Base-by-base conservation (phyloP, 2,888 invertebrate genomes). In the Ceraclea dissimilis region DNA sequence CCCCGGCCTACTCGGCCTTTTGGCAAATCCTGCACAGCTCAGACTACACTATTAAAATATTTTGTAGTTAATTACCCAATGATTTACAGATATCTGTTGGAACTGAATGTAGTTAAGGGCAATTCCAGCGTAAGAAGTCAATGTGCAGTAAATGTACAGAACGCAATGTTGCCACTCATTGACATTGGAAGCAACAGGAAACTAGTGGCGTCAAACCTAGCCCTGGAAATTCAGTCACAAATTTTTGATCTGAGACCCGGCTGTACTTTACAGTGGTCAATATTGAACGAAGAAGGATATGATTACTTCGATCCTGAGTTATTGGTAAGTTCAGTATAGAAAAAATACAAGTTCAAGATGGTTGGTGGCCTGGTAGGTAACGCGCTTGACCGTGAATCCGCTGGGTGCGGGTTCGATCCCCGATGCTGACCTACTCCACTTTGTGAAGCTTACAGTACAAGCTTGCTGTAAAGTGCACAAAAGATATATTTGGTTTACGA, bases 111-210 rank as follows among this genome's bases (percentile, higher is more conserved):
- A 2, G 33, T 43, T 8, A 59, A 57, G 47, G 59, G 57, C 5
- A 52, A 51, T 21, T 31, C 55, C 6, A 57, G 51, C 22, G 49
- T 53, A 13, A 53, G 56, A 2, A 51, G 34, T 19, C 52, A 52
- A 21, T 44, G 39, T 13, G 19, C 19, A 18, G 47, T 59, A 10
- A 53, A 53, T 13, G 57, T 49, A 16, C 50, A 56, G 22, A 49
- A 53, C 21, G 59, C 49, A 1, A 61, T 61, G 61, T 43, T 61
- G n/a, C 61, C 61, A 2, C 19, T 44, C 2, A 59, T 61, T 21
- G 61, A 59, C 5, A 18, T 61, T 10, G 53, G 47, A 6, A 48
- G n/a, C 13, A 33, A 39, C 1, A 39, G 49, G 13, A 49, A 51
- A 39, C 20, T 52, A 4, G 50, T 50, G 1, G 51, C 55, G n/a